Evolutionary conservation across 2,797 vertebrate species (phyloP).

Genomic region (Poecile montanus): DNA sequence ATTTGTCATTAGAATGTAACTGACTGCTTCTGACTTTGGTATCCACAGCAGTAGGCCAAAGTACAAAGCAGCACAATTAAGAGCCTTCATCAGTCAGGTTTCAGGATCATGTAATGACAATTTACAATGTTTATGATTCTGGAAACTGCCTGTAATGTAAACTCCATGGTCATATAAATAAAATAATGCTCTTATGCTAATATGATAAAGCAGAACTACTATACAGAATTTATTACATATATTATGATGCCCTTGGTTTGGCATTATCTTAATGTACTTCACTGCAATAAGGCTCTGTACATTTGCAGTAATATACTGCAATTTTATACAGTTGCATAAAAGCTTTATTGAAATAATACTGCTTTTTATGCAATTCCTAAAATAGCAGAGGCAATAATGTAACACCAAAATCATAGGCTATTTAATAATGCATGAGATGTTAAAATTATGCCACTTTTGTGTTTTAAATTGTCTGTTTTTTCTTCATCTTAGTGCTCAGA

Average conservation of each 20-base stretch:
- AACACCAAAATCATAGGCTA: slow-evolving; percentile 4
- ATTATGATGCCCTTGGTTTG: slow-evolving; percentile 47
- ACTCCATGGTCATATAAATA: slow-evolving; percentile 16
- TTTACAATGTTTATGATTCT: slow-evolving; percentile 48
- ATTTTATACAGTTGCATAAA: slow-evolving; percentile 54
- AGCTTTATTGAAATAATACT: slow-evolving; percentile 44
- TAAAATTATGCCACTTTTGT: slow-evolving; percentile 31
- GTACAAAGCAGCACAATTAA: not conserved
- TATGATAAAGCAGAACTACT: slow-evolving; percentile 43
- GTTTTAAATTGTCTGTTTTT: slow-evolving; percentile 3
- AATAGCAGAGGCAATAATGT: slow-evolving; percentile 38
- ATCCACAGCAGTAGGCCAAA: not conserved
- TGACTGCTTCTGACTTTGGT: slow-evolving; percentile 11
- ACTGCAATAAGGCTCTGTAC: slow-evolving; percentile 28
- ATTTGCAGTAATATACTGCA: slow-evolving; percentile 47
- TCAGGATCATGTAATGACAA: slow-evolving; percentile 31
- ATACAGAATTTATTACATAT: slow-evolving; percentile 18
- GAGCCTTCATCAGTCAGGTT: slow-evolving; percentile 34
- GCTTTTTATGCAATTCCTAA: slow-evolving; percentile 38
- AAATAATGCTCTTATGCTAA: slow-evolving; percentile 58
- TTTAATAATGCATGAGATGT: slow-evolving; percentile 47
- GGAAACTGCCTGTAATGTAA: slow-evolving; percentile 49
- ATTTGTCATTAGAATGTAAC: slow-evolving; percentile 12
- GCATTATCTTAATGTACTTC: slow-evolving; percentile 51
- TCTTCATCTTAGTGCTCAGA: not conserved